Evolutionary conservation across 2,113 vertebrate genomes (phyloP).

Genomic region (Piprites chloris): DNA sequence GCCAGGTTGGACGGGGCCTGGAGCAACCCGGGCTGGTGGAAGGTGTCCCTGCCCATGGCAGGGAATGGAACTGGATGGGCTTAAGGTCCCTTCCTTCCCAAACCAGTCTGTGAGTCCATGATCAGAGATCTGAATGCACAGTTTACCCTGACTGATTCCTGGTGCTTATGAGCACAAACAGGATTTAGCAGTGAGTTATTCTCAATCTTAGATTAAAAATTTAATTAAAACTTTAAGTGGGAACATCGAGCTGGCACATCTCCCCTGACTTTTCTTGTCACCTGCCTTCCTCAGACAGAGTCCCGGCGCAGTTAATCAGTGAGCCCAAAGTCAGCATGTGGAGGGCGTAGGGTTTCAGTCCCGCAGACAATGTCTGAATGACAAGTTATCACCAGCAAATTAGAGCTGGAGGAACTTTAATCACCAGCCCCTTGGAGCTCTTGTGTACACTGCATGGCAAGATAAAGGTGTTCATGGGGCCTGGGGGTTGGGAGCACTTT

Average conservation of each 20-base stretch:
- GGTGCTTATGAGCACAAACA: background rate
- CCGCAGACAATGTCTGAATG: background rate
- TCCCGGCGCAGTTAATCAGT: background rate
- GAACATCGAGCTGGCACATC: background rate
- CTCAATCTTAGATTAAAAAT: background rate
- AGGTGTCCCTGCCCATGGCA: background rate
- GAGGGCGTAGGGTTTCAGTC: background rate
- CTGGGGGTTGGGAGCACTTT: background rate
- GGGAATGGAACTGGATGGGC: too few relatives aligned
- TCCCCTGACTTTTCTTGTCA: background rate
- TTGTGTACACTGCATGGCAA: background rate
- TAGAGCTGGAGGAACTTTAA: background rate
- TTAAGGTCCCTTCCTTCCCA: background rate
- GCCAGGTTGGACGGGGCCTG: background rate
- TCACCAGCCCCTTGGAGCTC: background rate
- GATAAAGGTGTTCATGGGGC: background rate
- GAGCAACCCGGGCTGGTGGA: background rate
- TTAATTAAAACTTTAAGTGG: background rate
- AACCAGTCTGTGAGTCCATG: background rate
- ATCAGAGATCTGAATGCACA: background rate
- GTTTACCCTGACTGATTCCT: background rate
- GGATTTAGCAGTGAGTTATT: background rate
- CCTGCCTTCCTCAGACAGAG: fast-evolving
- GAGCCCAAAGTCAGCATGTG: background rate
- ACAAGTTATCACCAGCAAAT: background rate